Evolutionary conservation across 2,113 vertebrate genomes (phyloP).

Genomic region (Trogon melanurus): DNA sequence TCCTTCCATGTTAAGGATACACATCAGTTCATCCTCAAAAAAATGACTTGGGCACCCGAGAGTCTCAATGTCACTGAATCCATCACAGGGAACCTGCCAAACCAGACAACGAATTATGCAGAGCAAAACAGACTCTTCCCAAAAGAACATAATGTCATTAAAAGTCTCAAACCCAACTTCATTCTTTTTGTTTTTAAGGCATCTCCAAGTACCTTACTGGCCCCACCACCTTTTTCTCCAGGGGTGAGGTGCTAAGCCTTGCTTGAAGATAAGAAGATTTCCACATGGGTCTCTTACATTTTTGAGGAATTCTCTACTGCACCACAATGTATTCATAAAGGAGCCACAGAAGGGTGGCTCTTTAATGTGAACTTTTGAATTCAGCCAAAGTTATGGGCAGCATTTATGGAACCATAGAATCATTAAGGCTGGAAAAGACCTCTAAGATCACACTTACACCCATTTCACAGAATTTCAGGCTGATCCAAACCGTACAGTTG

Average conservation of each 20-base stretch:
- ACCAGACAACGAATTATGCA: neutral
- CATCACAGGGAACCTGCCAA: conserved; percentile 92
- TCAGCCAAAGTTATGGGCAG: neutral
- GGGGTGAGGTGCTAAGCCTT: neutral
- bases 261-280: neutral
- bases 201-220: neutral
- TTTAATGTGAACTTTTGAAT: neutral
- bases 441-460: neutral
- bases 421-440: no score
- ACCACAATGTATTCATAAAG: neutral
- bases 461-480: neutral
- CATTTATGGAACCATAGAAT: neutral
- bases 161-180: neutral
- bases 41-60: conserved; percentile 93
- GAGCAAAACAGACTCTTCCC: neutral
- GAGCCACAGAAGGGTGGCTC: neutral
- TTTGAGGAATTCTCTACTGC: neutral
- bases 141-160: neutral
- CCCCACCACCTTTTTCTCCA: neutral
- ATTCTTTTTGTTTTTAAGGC: no score
- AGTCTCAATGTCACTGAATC: conserved; percentile 94
- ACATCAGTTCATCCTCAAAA: conserved; percentile 96
- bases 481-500: neutral
- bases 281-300: rapidly evolving
- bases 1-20: conserved; percentile 91